Base-by-base conservation (phyloP, 1,140 invertebrate species). In the Drosophila gunungcola region DNA sequence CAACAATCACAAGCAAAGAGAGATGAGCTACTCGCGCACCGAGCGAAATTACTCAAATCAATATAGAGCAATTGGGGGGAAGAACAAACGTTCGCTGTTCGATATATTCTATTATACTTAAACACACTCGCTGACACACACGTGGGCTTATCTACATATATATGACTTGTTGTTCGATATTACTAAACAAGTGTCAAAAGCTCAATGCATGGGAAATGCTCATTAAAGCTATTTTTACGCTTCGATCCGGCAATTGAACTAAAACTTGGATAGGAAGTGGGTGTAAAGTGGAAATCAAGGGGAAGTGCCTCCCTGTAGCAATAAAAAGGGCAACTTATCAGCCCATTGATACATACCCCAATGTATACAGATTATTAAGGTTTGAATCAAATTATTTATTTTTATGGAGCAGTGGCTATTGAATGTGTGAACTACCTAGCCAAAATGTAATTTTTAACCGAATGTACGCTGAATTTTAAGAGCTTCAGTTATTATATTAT, bases 181-280 rank as follows among this genome's bases (percentile, higher is more conserved):
- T 46, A 48, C 58, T 65, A 61, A 75, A 70, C 78, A 77, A 64
- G 80, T 80, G 73, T 73, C 61, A 60, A 76, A 65, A 80, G 78
- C 72, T 70, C 36, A 48, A 25, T 25, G 60, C 52, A 64, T 52
- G 63, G 78, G 52, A 69, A 81, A 56, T 41, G 73, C 73, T 82
- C 72, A 78, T 86, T 78, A 82, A 64, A 88, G 79, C 63, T 86
- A 88, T 86, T 86, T 86, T 82, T 86, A 86, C 82, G 78, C 78
- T 74, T 67, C 79, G 82, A 86, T 88, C 88, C 83, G 57, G 61
- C 70, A 86, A 85, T 85, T 86, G 74, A 88, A 74, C 54, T 70
- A 34, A 39, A 27, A 34, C 7, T 43, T 11, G 53, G 27, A 32
- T 41, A 39, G n/a, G 25, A 62, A 46, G 32, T 27, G 11, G 43